Evolutionary conservation across 2,113 vertebrate genomes (phyloP).

Genomic region (Thryonomys swinderianus): DNA sequence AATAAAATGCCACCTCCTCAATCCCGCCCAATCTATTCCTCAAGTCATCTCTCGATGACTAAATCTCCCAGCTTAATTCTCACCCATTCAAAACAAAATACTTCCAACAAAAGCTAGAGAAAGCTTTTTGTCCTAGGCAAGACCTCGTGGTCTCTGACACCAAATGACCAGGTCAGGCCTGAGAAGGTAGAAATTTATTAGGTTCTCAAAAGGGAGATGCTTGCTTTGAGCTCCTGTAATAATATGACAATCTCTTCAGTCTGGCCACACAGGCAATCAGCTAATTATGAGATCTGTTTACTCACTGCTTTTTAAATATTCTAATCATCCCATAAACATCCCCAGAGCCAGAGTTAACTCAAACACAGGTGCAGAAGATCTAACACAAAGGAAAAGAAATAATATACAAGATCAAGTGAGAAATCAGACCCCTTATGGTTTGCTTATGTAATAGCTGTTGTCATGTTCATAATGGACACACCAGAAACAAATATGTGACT

Average conservation of each 20-base stretch:
- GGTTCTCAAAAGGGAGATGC: constrained; percentile 59
- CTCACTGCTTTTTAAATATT: constrained; percentile 76
- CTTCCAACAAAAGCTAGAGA: constrained; percentile 70
- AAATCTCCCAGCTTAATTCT: constrained; percentile 72
- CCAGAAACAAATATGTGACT: constrained; percentile 71
- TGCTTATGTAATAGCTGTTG: constrained; percentile 78
- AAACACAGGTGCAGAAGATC: constrained; percentile 82
- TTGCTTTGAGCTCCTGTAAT: constrained; percentile 67
- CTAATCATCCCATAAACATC: constrained; percentile 70
- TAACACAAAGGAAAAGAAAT: constrained; percentile 80
- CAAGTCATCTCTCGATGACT: constrained; percentile 48
- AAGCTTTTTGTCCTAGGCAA: constrained; percentile 65
- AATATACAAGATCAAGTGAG: constrained; percentile 81
- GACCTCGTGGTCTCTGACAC: constrained; percentile 56
- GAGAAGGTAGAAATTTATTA: constrained; percentile 69
- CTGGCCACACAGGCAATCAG: constrained; percentile 61
- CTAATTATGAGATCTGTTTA: constrained; percentile 82
- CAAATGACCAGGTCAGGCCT: constrained; percentile 67
- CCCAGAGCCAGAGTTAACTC: constrained; percentile 79
- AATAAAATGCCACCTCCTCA: constrained; percentile 65
- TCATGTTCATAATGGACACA: constrained; percentile 71
- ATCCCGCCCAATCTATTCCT: constrained; percentile 42
- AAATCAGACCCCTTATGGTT: constrained; percentile 77
- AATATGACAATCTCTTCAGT: constrained; percentile 65
- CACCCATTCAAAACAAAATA: constrained; percentile 74